Conservation (phyloP, 1,140 invertebrate species). For the Drosophila biarmipes region DNA sequence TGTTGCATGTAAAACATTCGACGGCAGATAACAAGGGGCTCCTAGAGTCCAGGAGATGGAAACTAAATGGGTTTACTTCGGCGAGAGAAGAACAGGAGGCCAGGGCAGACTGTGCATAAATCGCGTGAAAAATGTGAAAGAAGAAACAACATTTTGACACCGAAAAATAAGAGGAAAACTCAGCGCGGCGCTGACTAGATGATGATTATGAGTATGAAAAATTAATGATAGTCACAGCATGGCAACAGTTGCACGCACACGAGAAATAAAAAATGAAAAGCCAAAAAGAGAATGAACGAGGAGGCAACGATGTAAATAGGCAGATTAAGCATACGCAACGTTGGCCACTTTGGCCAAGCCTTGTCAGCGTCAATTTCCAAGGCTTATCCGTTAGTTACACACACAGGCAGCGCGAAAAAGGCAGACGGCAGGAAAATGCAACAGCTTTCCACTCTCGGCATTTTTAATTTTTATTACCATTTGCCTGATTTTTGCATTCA, state of each 20-base stretch:
- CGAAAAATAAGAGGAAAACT: constrained; percentile 59
- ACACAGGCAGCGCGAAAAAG: not conserved
- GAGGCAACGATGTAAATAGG: constrained; percentile 62
- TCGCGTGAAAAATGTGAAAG: constrained; percentile 81
- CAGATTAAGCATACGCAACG: constrained; percentile 80
- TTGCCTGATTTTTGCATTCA: constrained; percentile 75
- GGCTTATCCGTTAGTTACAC: constrained; percentile 77
- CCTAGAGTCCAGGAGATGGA: constrained; percentile 22
- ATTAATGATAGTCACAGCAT: constrained; percentile 83
- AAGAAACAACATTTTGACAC: constrained; percentile 77
- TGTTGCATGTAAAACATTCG: constrained; percentile 59
- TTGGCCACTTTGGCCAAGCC: constrained; percentile 60
- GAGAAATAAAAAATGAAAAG: constrained; percentile 8
- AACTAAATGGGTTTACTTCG: constrained; percentile 30
- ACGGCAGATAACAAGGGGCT: constrained; percentile 27
- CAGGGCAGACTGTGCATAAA: constrained; percentile 62
- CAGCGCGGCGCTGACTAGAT: constrained; percentile 63
- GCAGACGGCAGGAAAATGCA: constrained; percentile 2
- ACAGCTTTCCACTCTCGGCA: constrained; percentile 65
- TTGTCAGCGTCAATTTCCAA: constrained; percentile 78
- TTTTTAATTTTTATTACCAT: constrained; percentile 82
- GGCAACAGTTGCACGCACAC: constrained; percentile 76
- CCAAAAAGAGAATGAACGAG: constrained; percentile 12
- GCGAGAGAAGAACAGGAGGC: constrained; percentile 12
- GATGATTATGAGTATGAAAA: constrained; percentile 83